Base-by-base conservation (phyloP, 2,113 vertebrate species). In the Hippocampus zosterae region DNA sequence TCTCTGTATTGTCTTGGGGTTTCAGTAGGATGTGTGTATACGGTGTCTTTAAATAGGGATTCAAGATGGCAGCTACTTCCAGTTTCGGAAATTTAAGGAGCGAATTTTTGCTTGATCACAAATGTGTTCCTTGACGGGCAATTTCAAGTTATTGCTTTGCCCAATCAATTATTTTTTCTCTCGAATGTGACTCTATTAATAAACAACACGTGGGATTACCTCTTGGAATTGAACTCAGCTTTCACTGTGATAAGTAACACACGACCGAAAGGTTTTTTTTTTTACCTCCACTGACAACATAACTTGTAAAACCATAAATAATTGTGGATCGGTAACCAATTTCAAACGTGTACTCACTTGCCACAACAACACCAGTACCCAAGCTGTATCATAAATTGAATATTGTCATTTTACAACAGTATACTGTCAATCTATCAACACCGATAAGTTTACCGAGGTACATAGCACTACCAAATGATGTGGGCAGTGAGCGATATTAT, bases 1-100 rank as follows among this genome's bases (percentile, higher is more conserved):
- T 60, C 27, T 55, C 21, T 55, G 21, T 9, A 55, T n/a, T 60
- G 57, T 60, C 25, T 59, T 59, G 23, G n/a, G 55, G 55, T 18
- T 56, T 56, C 2, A 56, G 5, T 25, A 27, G 27, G 4, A 57
- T 50, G 46, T 50, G 46, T 50, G 55, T 57, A 13, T 16, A 56
- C 5, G 29, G 11, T 56, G 25, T 57, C 25, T 59, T 29, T 59
- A 27, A 7, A 44, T 46, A 40, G 25, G 7, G 23, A 65, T 68
- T 82, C 50, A 65, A 73, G 79, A 71, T 65, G 88, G 88, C 85
- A 89, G 88, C 85, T 89, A 86, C 48, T 82, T 83, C 80, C 50
- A 64, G 60, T 50, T 73, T 19, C 52, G 60, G 12, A 16, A 44
- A 25, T 72, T 63, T 7, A 0, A 12, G 1, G 2, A 62, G 25